Evolutionary conservation across 2,888 invertebrate genomes (phyloP), one percentile per base, ranked within the genome.

Genomic region (Zygogramma bicolorata): DNA sequence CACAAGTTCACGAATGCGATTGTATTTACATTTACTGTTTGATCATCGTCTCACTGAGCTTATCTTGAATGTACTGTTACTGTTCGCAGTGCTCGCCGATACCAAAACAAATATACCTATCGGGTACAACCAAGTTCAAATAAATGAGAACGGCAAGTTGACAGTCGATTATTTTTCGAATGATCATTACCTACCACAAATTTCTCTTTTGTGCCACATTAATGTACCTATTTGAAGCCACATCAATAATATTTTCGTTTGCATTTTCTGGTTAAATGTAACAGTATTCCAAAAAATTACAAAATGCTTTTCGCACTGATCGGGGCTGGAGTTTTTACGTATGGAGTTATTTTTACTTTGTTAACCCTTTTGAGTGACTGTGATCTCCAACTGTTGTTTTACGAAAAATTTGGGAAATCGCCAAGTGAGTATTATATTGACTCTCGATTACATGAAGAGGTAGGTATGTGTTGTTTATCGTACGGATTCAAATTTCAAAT

Each of bases 381-480:
- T 80, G 92, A 93, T 86, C 84, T 92, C 22, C 85, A 88, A 59
- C 84, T 92, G 58, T 89, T 89, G 72, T 89, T 90, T 71, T 89
- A 89, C 59, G 90, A 91, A 66, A 89, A 88, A 78, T 92, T 92
- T 82, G 93, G 93, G 38, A 90, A 89, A 76, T 87, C 90, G 3
- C 87, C 91, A 65, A 87, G 91, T 91, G 87, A 88, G 88, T 86
- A 65, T 1, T 2, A 5, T n/a, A 13, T 5, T 46, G 1, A 62
- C 7, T 22, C n/a, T 38, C 8, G 34, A 8, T 2, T 13, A 2
- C 6, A 38, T 20, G 20, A 5, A n/a, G 8, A 18, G 18, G 7
- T 6, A 18, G 18, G 5, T 8, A 15, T 20, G 34, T 34, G 6
- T 34, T 34, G 34, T n/a, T n/a, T n/a, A n/a, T n/a, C n/a, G n/a